Evolutionary conservation across 2,797 vertebrate genomes (phyloP), one percentile per base, ranked within the genome.

Genomic region (Syndactyla subalaris): DNA sequence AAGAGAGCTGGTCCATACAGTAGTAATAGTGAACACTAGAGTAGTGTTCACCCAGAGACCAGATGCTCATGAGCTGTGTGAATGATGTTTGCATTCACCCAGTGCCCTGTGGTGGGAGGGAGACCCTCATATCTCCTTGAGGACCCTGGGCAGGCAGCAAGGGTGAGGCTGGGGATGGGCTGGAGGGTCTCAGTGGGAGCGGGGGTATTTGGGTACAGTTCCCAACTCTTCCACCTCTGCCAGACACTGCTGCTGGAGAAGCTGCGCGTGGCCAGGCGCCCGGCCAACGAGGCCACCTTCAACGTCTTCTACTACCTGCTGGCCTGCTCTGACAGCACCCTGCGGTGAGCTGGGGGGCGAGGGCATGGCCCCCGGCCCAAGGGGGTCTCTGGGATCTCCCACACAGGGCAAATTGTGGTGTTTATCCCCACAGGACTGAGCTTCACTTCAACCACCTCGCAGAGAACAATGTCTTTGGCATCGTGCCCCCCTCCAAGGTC

Each of bases 211-310:
- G 4, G 43, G 29, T 55, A 27, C 5, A 3, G 12, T 58, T 85
- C 62, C 66, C 63, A 41, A 68, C 29, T 30, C 14, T 63, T 9
- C 21, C 67, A n/a, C 30, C 45, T 95, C 30, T 9, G 18, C n/a
- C 83, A 99, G 99, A 99, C 99, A 0, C 99, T 99, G 99, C 98
- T 99, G 89, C 97, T 99, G 97, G 99, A 99, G 97, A 99, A 99
- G 92, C 97, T 99, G 80, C 97, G 99, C 1, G 99, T 99, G 41
- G 98, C 98, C 82, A 98, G 98, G 80, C 98, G 98, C 61, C 99
- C 99, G 0, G 97, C 98, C 55, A 96, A 85, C 0, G 99, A 99
- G 95, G 98, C 98, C 66, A 98, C 99, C 17, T 99, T 99, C 98
- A 99, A 99, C 2, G 93, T 99, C 70, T 99, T 99, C 97, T 99